Evolutionary conservation across 2,888 invertebrate species (phyloP), one percentile per base, ranked within the genome.

Genomic region (Tetrapedia diversipes): DNA sequence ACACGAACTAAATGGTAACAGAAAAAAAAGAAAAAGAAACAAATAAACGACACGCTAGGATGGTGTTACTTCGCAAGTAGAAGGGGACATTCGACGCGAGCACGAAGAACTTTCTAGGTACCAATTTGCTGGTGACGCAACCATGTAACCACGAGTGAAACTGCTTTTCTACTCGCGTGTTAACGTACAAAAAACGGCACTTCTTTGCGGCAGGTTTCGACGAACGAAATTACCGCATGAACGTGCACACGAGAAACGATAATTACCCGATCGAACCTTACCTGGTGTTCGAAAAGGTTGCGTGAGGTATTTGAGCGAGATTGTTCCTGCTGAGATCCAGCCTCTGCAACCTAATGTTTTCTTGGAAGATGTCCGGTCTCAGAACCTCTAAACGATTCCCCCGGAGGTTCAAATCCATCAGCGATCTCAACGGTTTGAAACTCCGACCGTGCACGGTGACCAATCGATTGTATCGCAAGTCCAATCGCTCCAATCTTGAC

Each of bases 261-360:
- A 14, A 27, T 32, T 29, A 8, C 8, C 3, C 29, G 11, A 11
- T 19, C n/a, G 34, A 10, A 32, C 19, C 22, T 79, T 81, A 92
- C 92, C 92, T 91, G 22, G 92, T 92, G 67, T 86, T 90, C 32
- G 94, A 94, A 51, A 96, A 94, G 22, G 94, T 93, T 1, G 93
- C 93, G 1, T 95, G 94, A 1, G 94, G 94, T 76, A 97, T 94
- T 86, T 94, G 95, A 47, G 95, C 94, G 51, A 97, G 90, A 89
- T 94, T 94, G 90, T 97, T 97, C 84, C 94, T 94, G 80, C 96
- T 96, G 27, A 97, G 92, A 90, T 97, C 96, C 45, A 97, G 88
- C 61, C 93, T 93, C 72, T 94, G 94, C 61, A 97, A 90, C 45
- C 93, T 93, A 11, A 92, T 90, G 79, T 95, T 95, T 59, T 95